phyloP scores from a whole-genome alignment of 1,140 invertebrate species.

The Caenorhabditis briggsae region DNA sequence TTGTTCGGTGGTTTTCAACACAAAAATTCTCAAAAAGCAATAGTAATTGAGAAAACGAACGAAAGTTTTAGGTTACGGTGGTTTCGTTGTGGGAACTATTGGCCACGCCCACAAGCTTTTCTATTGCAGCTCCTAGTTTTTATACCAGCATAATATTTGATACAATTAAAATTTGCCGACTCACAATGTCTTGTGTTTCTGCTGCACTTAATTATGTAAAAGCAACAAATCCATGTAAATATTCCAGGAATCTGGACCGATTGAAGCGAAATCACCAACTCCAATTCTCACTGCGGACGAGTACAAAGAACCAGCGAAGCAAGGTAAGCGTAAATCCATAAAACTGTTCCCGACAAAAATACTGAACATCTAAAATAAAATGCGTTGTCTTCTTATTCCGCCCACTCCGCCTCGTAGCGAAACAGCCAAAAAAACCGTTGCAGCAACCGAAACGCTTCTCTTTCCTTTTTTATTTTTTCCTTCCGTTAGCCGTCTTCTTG shows the following conservation, averaged over 20 bases:
- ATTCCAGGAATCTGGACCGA: conserved; percentile 13
- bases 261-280: neutral
- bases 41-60: no score
- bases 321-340: neutral
- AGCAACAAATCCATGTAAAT: no score
- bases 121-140: no score
- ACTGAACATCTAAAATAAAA: neutral
- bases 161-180: no score
- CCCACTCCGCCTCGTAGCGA: neutral
- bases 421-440: neutral
- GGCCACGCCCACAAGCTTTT: no score
- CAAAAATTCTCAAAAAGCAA: no score
- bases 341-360: neutral
- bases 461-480: neutral
- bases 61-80: no score
- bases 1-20: no score
- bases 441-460: neutral
- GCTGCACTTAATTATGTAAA: no score
- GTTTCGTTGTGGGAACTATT: no score
- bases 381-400: neutral
- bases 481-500: neutral
- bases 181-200: no score
- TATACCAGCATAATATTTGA: no score
- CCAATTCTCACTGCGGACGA: conserved; percentile 29
- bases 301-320: conserved; percentile 35